Percentiles rank a stretch among this genome's conserved stretches.
These are phyloP conservation scores for Glaucidium brasilianum DNA, from an alignment of 2,113 vertebrate species.

Conservation along the genomic window DNA sequence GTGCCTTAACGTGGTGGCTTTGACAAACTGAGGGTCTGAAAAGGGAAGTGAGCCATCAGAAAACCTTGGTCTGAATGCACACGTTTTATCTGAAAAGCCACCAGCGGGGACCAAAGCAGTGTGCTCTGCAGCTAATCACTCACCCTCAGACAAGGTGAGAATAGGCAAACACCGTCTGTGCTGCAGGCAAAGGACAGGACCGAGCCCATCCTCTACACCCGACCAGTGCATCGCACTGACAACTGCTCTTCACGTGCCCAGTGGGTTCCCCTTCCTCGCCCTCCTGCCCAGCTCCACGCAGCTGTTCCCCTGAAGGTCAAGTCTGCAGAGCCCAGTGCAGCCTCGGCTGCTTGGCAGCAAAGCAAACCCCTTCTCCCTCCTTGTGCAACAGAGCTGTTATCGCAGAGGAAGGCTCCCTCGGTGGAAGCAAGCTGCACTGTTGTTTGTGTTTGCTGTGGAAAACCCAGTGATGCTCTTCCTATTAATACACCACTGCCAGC, in stretches of 20 bases:
- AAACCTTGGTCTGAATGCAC: background rate
- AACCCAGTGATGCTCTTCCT: background rate
- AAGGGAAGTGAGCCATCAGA: background rate
- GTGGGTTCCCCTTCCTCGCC: background rate
- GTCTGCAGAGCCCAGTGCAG: background rate
- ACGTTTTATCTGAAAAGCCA: background rate
- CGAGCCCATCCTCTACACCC: background rate
- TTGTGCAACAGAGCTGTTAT: rapidly evolving
- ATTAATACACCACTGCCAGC: background rate
- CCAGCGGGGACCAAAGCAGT: rapidly evolving
- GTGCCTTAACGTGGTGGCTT: conserved; percentile 73
- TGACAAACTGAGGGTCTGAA: conserved; percentile 88
- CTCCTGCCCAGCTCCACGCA: rapidly evolving
- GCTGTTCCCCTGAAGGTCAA: background rate
- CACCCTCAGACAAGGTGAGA: background rate
- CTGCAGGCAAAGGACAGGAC: background rate
- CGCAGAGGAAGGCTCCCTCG: rapidly evolving
- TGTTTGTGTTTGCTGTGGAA: background rate
- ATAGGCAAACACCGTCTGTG: rapidly evolving
- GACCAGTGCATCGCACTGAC: no score
- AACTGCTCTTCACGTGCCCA: rapidly evolving
- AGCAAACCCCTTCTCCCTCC: background rate
- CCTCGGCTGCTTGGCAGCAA: background rate
- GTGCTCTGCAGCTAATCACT: background rate
- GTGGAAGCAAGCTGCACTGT: background rate